These are phyloP conservation scores for Oreotrochilus melanogaster DNA, from an alignment of 2,113 vertebrate genomes.

Conservation along the genomic window DNA sequence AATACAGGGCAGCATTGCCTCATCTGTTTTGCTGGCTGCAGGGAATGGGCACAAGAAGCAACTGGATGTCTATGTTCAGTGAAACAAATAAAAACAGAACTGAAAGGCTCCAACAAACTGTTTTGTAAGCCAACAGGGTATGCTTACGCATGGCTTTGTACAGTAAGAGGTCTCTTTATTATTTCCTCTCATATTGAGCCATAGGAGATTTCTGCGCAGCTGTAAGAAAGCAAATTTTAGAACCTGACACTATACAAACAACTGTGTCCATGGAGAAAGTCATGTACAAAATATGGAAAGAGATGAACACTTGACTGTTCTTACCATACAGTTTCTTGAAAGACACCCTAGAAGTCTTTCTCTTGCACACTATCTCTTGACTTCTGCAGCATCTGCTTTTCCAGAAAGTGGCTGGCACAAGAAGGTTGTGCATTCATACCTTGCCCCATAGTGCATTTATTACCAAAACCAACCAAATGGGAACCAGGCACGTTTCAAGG, in stretches of 20 bases:
- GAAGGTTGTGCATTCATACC: background rate
- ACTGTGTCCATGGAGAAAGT: background rate
- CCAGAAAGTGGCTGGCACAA: background rate
- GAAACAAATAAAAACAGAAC: background rate
- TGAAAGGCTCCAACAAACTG: background rate
- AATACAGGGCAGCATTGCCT: background rate
- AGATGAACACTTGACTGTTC: background rate
- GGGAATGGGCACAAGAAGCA: background rate
- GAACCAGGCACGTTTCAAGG: background rate
- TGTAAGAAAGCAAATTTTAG: background rate
- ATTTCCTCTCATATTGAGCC: background rate
- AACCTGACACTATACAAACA: background rate
- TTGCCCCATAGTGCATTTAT: background rate
- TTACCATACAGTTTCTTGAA: background rate
- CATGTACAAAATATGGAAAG: background rate
- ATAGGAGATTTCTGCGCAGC: background rate
- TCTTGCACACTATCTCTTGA: background rate
- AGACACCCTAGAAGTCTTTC: background rate
- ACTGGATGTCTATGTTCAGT: background rate
- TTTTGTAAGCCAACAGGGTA: background rate
- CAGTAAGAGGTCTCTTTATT: background rate
- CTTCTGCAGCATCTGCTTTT: background rate
- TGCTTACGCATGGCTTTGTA: background rate
- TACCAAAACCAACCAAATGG: background rate
- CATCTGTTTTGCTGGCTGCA: background rate